Conservation (phyloP, 2,797 vertebrate species). For the Protonibea diacanthus region DNA sequence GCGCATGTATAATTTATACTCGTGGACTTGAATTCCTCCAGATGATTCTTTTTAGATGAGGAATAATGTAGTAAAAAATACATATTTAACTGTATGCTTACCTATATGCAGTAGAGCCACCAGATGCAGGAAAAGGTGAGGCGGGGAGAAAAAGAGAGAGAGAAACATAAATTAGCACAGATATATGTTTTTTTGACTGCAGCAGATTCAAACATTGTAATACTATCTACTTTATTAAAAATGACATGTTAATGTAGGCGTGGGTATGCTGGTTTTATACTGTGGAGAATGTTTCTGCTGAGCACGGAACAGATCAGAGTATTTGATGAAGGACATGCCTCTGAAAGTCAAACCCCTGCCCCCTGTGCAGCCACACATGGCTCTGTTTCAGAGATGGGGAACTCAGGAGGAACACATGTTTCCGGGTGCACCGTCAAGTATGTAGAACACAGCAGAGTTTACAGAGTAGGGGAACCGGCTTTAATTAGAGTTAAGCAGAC, state of each 20-base stretch:
- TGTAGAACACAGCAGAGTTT: conserved; percentile 68
- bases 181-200: neutral
- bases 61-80: conserved; percentile 6
- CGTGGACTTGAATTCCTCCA: conserved; percentile 6
- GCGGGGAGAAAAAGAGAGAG: conserved; percentile 12
- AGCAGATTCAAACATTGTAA: neutral
- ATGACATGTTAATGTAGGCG: neutral
- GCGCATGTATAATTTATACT: conserved; percentile 39
- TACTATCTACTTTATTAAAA: neutral
- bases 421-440: conserved; percentile 74
- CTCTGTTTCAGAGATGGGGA: conserved; percentile 69
- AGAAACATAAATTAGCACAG: conserved; percentile 50
- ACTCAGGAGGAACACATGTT: conserved; percentile 79
- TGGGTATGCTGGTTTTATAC: neutral
- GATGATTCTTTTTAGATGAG: conserved; percentile 28
- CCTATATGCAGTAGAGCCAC: conserved; percentile 58
- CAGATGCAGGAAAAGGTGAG: conserved; percentile 9
- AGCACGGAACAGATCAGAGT: conserved; percentile 24
- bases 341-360: conserved; percentile 27
- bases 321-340: conserved; percentile 7
- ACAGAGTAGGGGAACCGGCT: conserved; percentile 71
- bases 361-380: conserved; percentile 67
- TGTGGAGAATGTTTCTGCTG: neutral
- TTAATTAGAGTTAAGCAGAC: conserved; percentile 82
- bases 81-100: conserved; percentile 57